Evolutionary conservation across 2,888 invertebrate species (phyloP).

Genomic region (Perithous albicinctus): DNA sequence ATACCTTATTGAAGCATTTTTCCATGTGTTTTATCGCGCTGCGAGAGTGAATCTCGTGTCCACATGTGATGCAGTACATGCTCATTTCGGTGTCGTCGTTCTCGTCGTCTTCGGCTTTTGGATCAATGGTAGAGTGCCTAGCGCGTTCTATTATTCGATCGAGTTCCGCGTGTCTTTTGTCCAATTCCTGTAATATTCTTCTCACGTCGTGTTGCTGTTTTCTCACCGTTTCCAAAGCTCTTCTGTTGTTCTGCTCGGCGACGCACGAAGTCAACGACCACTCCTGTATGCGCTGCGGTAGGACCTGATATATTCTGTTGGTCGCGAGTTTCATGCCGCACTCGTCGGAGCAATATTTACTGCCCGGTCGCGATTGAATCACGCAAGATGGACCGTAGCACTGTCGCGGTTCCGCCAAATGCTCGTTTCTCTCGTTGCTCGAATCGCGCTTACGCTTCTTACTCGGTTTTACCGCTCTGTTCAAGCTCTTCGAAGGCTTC

Average conservation of each 20-base stretch:
- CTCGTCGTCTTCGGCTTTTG: conserved; percentile 87
- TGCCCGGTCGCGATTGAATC: conserved; percentile 90
- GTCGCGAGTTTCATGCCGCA: conserved; percentile 96
- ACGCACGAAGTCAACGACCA: conserved; percentile 95
- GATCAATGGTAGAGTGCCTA: conserved; percentile 89
- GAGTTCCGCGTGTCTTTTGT: conserved; percentile 91
- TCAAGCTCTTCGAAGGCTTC: conserved; percentile 81
- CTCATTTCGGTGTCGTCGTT: conserved; percentile 91
- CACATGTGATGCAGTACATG: conserved; percentile 98
- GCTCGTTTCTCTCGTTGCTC: conserved; percentile 82
- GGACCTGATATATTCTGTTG: conserved; percentile 92
- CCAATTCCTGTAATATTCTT: conserved; percentile 92
- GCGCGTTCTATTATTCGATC: conserved; percentile 93
- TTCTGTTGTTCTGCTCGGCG: conserved; percentile 93
- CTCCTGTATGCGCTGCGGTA: conserved; percentile 96
- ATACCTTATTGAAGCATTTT: conserved; percentile 96
- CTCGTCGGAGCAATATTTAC: conserved; percentile 97
- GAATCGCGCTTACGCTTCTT: conserved; percentile 81
- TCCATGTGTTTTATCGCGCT: conserved; percentile 98
- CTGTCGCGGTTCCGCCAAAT: conserved; percentile 88
- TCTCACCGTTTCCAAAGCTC: conserved; percentile 90
- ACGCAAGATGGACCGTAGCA: conserved; percentile 97
- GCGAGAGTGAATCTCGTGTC: conserved; percentile 96
- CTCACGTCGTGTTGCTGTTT: conserved; percentile 92
- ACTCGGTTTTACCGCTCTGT: conserved; percentile 78